phyloP scores from a whole-genome alignment of 2,888 invertebrate genomes.

The Taphrorychus bicolor region DNA sequence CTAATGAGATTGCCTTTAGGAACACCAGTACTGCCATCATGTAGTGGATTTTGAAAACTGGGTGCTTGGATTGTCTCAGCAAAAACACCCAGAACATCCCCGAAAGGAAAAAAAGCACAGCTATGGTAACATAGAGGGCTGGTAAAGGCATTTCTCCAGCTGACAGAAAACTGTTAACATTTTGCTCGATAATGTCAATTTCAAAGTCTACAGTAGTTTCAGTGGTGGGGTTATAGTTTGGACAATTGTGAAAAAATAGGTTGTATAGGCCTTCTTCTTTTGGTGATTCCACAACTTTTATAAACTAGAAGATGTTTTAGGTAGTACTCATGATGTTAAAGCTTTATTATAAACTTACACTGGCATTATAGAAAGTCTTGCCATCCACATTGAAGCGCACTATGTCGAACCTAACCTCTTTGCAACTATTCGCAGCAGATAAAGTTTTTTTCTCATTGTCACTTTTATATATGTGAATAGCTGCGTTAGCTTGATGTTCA shows the following conservation, averaged over 20 bases:
- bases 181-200: conserved; percentile 87
- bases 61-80: conserved; percentile 72
- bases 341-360: conserved; percentile 60
- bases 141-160: conserved; percentile 98
- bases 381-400: conserved; percentile 62
- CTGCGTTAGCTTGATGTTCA: conserved; percentile 62
- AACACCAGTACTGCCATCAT: conserved; percentile 95
- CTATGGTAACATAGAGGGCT: conserved; percentile 90
- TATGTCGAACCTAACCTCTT: conserved; percentile 64
- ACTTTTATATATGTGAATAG: conserved; percentile 70
- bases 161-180: conserved; percentile 87
- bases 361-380: conserved; percentile 69
- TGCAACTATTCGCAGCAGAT: conserved; percentile 45
- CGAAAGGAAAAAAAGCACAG: conserved; percentile 86
- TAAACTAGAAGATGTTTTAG: conserved; percentile 65
- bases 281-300: conserved; percentile 75
- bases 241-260: conserved; percentile 94
- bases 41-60: conserved; percentile 94
- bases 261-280: conserved; percentile 93
- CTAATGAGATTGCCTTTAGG: conserved; percentile 87
- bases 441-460: conserved; percentile 51
- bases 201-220: conserved; percentile 71
- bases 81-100: conserved; percentile 86
- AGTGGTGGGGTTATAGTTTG: conserved; percentile 65
- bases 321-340: not conserved